Base-by-base conservation (phyloP, 2,113 vertebrate genomes). In the Prionailurus viverrinus region DNA sequence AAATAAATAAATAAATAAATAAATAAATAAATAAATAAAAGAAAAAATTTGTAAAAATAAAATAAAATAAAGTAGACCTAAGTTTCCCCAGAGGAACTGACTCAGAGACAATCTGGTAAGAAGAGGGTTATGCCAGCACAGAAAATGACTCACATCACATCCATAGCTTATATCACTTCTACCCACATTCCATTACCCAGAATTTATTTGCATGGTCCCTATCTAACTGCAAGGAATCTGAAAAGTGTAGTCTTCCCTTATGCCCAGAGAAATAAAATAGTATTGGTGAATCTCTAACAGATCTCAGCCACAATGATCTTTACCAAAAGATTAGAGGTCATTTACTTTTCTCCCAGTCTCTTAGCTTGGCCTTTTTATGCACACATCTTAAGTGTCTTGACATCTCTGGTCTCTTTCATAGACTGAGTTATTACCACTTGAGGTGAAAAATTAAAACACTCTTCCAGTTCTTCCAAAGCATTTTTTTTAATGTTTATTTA, bases 31-130 rank as follows among this genome's bases (percentile, higher is more conserved):
- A 45, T 45, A 45, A 45, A 45, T 45, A 45, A 45, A 45, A 45
- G 45, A 45, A 45, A 45, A 45, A 45, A 45, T 9, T 45, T 45
- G 45, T 45, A 45, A 45, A 45, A 45, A 45, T 45, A 45, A 45
- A 45, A 45, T 45, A 45, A 45, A 45, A 45, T 90, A 91, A 92
- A 87, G 39, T 45, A 91, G 39, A 45, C 7, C 15, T 41, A 33
- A 71, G 11, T 94, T 94, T 96, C 27, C 23, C 10, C 21, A 33
- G 58, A 61, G 21, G 3, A 61, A 61, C 53, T 86, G 65, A 25
- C 16, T 94, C 33, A 71, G 85, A 87, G 66, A 65, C 91, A 93
- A 76, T 86, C 73, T 73, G 36, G 9, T 92, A 58, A 80, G 76
- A 85, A 83, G 45, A 63, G 19, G 12, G 12, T 89, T 69, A 53